Evolutionary conservation across 2,797 vertebrate species (phyloP).

Genomic region (Enteromius treurensis): DNA sequence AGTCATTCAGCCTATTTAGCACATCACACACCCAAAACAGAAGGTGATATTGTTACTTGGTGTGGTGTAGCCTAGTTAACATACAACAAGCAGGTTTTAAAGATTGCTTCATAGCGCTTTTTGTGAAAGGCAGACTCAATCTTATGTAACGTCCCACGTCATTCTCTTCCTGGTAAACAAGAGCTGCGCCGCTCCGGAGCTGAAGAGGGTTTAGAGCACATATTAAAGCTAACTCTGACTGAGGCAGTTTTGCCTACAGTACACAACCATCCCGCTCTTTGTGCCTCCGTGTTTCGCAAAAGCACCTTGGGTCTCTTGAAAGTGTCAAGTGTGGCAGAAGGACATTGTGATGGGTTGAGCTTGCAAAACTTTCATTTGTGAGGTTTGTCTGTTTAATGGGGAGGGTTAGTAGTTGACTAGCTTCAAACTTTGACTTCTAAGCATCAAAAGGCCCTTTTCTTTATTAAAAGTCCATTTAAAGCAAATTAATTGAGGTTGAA

Average conservation of each 20-base stretch:
- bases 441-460: neutral
- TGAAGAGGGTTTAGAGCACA: slow-evolving; percentile 33
- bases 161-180: slow-evolving; percentile 42
- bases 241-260: slow-evolving; percentile 16
- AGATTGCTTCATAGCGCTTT: slow-evolving; percentile 40
- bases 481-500: neutral
- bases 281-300: slow-evolving; percentile 46
- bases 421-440: neutral
- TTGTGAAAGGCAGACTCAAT: slow-evolving; percentile 35
- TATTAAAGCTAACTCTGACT: slow-evolving; percentile 34
- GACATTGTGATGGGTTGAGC: slow-evolving; percentile 14
- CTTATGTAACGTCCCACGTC: slow-evolving; percentile 51
- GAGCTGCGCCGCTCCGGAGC: neutral
- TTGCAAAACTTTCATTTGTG: neutral
- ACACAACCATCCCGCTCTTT: slow-evolving; percentile 24
- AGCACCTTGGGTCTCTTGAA: slow-evolving; percentile 48
- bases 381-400: neutral
- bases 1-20: slow-evolving; percentile 25
- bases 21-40: slow-evolving; percentile 13
- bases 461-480: neutral
- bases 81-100: slow-evolving; percentile 1
- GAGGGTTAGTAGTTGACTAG: neutral
- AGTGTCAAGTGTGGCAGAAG: neutral
- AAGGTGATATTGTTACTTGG: slow-evolving; percentile 21
- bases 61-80: slow-evolving; percentile 21